Base-by-base conservation (phyloP, 2,888 invertebrate genomes). In the Hypsopygia costalis region DNA sequence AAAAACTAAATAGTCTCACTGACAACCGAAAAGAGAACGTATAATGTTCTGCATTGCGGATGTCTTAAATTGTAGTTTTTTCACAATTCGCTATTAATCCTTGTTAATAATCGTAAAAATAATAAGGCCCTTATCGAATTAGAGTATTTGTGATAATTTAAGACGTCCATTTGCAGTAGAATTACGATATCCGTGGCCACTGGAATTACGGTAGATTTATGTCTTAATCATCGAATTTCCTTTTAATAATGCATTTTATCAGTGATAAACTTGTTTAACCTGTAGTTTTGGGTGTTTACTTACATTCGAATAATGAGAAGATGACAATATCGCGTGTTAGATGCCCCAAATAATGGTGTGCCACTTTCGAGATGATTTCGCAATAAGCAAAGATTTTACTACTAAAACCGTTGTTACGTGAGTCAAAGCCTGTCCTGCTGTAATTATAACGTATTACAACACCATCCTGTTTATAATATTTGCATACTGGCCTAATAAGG, bases 11-110 rank as follows among this genome's bases (percentile, higher is more conserved):
- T 12, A 27, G n/a, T 12, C 12, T 2, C 4, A 1, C 5, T 22
- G 11, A 8, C 21, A 11, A 3, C 21, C 22, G 3, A 34, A 27
- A 35, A 25, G 12, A 29, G 16, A 36, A 29, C 12, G 12, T 35
- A 0, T 11, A n/a, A 20, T 53, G 43, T 67, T 52, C 74, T 76
- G 76, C 77, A 78, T 67, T 77, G 78, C 77, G 66, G 77, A 67
- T 61, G 57, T 60, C 43, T 44, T 33, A 33, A 56, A 51, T 49
- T 45, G 16, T 35, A 39, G 12, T 49, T 52, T 47, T 47, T 35
- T 31, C 4, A 12, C 41, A 40, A 32, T 37, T 32, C 20, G 22
- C 27, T 11, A 34, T 30, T 27, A 5, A 36, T 35, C 30, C 36
- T 6, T 3, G 25, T 8, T 11, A 34, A n/a, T 33, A 11, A 11